Conservation (phyloP, 1,140 invertebrate genomes). For the Neodiprion pinetum region DNA sequence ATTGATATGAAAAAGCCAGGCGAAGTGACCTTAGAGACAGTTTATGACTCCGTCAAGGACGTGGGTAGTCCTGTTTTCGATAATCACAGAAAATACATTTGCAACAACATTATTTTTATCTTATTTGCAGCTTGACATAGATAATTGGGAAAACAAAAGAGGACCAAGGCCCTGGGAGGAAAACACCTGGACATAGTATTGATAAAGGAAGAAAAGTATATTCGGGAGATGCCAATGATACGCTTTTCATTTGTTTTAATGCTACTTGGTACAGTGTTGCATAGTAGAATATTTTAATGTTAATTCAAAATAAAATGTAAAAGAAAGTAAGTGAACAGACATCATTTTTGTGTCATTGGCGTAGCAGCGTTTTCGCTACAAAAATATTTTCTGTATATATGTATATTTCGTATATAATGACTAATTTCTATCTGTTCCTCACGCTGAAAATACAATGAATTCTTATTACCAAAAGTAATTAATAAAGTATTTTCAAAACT, state of each 20-base stretch:
- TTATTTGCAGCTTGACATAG: conserved; percentile 68
- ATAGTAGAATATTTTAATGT: not conserved
- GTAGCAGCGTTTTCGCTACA: not conserved
- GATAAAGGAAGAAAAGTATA: not conserved
- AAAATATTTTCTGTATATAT: not conserved
- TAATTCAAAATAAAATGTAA: not conserved
- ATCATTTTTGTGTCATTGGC: too few species aligned
- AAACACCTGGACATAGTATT: not conserved
- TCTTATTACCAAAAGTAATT: too few species aligned
- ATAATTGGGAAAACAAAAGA: conserved; percentile 81
- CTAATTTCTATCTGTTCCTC: too few species aligned
- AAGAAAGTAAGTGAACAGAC: not conserved
- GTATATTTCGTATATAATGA: not conserved
- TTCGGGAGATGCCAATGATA: not conserved
- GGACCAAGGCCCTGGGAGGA: conserved; percentile 84
- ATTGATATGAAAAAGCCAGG: conserved; percentile 70
- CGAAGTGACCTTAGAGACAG: conserved; percentile 74
- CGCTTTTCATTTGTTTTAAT: not conserved
- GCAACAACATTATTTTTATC: too few species aligned
- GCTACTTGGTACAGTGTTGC: not conserved
- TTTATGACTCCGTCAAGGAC: conserved; percentile 75
- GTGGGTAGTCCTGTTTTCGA: conserved; percentile 34
- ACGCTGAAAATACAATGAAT: too few species aligned
- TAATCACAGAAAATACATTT: not conserved
- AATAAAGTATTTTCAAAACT: too few species aligned